Evolutionary conservation across 2,797 vertebrate genomes (phyloP).

Genomic region (Morus bassanus): DNA sequence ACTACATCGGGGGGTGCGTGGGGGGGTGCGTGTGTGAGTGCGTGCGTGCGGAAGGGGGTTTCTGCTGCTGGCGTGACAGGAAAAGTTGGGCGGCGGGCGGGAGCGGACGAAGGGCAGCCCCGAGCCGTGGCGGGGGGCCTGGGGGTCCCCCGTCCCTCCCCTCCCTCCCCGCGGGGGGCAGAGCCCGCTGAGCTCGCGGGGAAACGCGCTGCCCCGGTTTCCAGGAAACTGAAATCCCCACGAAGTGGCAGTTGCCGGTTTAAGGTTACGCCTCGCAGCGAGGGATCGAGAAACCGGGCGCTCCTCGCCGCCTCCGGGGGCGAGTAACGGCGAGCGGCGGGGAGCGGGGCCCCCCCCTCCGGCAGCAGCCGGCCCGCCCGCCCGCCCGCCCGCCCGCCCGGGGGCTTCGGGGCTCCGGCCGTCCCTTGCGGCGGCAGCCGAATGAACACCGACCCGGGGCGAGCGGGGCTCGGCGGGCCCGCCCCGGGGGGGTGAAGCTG

Average conservation of each 20-base stretch:
- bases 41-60: background rate
- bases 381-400: no score
- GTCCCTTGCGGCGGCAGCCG: background rate
- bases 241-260: constrained; percentile 37
- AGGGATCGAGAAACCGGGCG: constrained; percentile 56
- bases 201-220: constrained; percentile 13
- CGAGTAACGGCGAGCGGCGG: constrained; percentile 73
- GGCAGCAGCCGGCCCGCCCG: background rate
- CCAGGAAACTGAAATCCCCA: constrained; percentile 42
- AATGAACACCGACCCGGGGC: background rate
- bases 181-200: constrained; percentile 37
- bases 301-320: constrained; percentile 29
- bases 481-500: no score
- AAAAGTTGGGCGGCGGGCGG: constrained; percentile 29
- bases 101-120: background rate
- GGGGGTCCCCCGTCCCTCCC: background rate
- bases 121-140: background rate
- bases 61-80: background rate
- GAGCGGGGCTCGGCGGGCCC: no score
- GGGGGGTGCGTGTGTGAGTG: background rate
- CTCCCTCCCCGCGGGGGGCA: background rate
- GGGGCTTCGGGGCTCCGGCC: background rate
- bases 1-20: no score
- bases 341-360: background rate
- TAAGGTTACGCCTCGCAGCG: constrained; percentile 58